These are phyloP conservation scores for rabbit (Oryctolagus cuniculus) DNA, from an alignment of 2,113 vertebrate species.

Conservation along the genomic window mOryCun1.1 NC_091439.1:30358501-30359000, in stretches of 20 bases:
- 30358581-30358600: too few relatives aligned
- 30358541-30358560: too few relatives aligned
- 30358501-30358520: too few relatives aligned
- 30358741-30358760: background rate
- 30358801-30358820: background rate
- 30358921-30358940: background rate
- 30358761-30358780: background rate
- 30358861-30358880: background rate
- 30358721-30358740: background rate
- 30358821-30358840: background rate
- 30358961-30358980: background rate
- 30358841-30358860: background rate
- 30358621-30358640: too few relatives aligned
- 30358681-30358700: background rate
- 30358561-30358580: too few relatives aligned
- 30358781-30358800: background rate
- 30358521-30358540: too few relatives aligned
- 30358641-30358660: too few relatives aligned
- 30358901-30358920: too few relatives aligned
- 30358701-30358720: background rate
- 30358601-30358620: too few relatives aligned
- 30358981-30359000: background rate
- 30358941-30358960: background rate
- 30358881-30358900: background rate
- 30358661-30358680: slow-evolving; percentile 17